Evolutionary conservation across 2,888 invertebrate genomes (phyloP), one percentile per base, ranked within the genome.

Genomic region (Himalopsyche kuldschensis): DNA sequence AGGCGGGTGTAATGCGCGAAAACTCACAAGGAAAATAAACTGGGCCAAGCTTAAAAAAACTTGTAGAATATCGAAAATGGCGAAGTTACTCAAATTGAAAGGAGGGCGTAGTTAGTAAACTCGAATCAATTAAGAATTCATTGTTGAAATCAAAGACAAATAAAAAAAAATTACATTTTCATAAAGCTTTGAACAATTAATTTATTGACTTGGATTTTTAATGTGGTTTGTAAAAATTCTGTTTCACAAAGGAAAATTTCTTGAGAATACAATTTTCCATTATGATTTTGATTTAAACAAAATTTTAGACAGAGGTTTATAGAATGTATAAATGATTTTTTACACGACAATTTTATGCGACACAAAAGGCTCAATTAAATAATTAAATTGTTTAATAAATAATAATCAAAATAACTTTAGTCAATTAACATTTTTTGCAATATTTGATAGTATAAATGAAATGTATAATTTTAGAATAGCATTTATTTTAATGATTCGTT

Each of bases 21-120:
- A 78, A 78, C 46, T 78, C 46, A 20, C 41, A 46, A 35, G 78
- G 46, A 46, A 78, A 78, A 78, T 46, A 78, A 78, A 78, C 41
- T 78, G 46, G 31, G 78, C 20, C 78, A 78, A 30, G 32, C 32
- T 77, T 77, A 47, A 78, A 69, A 69, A 69, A 69, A 69, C 69
- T 69, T 69, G 69, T 69, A 69, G 27, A 69, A 69, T 69, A 69
- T 69, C 69, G 69, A 69, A 69, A 69, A 30, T 69, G 24, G 69
- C 20, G 3, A 69, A 69, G 30, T 69, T 69, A 15, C 69, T 15
- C 24, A 69, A 69, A 69, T 69, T 69, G 30, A 69, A 27, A 27
- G 30, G 69, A 24, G 11, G 30, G 69, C 69, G 69, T 69, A 69
- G 69, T 69, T 69, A 69, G 69, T 69, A 30, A 69, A 69, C 69